Evolutionary conservation across 2,888 invertebrate genomes (phyloP), one percentile per base, ranked within the genome.

Genomic region (Didymodactylos carnosus): DNA sequence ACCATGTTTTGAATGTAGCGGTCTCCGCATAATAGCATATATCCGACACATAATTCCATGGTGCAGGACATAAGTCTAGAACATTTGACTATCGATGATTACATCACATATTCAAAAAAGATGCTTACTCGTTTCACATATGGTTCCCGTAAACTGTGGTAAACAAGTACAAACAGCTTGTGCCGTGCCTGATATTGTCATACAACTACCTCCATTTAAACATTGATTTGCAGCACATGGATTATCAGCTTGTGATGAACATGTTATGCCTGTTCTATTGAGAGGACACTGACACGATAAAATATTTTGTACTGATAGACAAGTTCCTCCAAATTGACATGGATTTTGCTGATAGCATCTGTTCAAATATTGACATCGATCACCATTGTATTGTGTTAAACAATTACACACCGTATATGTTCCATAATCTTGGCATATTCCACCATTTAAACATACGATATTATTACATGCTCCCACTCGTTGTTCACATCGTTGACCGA

Each of bases 311-410:
- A 62, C 35, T 10, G 71, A 69, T 35, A 73, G 29, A 43, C 75
- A 75, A 25, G 70, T 70, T 16, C 74, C 75, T 25, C 69, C 70
- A 41, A 74, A 49, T 40, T 73, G 40, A 62, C 75, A 75, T 35
- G 72, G 73, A 27, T 41, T 70, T 16, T 23, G 53, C 19, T 39
- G 25, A 69, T 72, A 75, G 27, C 75, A 75, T 29, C 29, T 69
- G 53, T 72, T 69, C 10, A 41, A 39, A 14, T 43, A 39, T 43
- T 75, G 46, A 72, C 75, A 75, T 39, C 41, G 51, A 29, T 39
- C 53, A 29, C 75, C 75, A 49, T n/a, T 53, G 19, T 46, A 71
- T 39, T 16, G 69, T 39, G 19, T 62, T 40, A 46, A 43, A 70
- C 75, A 75, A 35, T 62, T 46, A 51, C 75, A 75, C 27, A 70